Base-by-base conservation (phyloP, 2,888 invertebrate species). In the Netelia inedita region DNA sequence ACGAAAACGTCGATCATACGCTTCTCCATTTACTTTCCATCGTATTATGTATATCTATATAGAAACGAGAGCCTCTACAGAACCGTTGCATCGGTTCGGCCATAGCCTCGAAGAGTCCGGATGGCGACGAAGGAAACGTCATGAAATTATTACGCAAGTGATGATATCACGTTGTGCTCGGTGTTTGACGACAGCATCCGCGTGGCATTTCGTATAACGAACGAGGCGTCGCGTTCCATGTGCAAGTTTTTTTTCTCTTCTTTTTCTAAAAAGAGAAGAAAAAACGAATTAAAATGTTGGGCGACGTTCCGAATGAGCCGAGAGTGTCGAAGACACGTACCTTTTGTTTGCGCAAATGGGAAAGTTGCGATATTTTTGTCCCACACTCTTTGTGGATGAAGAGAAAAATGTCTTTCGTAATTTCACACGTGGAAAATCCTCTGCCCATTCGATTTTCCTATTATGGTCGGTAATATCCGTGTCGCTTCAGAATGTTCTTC, bases 41-140 rank as follows among this genome's bases (percentile, higher is more conserved):
- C 71, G 41, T 14, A 53, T 2, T 23, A 23, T 59, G 28, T 11
- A 5, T 66, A 72, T 35, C 11, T 55, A 28, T 41, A 23, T 76
- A 43, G n/a, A 53, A 14, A 53, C 19, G 41, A 16, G 5, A 10
- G 19, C 16, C 23, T 16, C 0, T 35, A 8, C 35, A 0, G 6
- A 6, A 79, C 16, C 11, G 28, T 71, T 79, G 57, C 79, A 79
- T 71, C 35, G n/a, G n/a, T 8, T 63, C 14, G 21, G 2, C n/a
- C 3, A 16, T 55, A 72, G 65, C 79, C 68, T 84, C 81, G 74
- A 53, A 19, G 63, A 53, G n/a, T 53, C 59, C 35, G 59, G 75
- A 82, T 65, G 68, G 41, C 69, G 19, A 79, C 87, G 88, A 90
- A 90, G 89, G 89, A 90, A 89, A 90, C 41, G 59, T 28, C 61